Evolutionary conservation across 2,113 vertebrate genomes (phyloP).

Genomic region (Columba janthina): DNA sequence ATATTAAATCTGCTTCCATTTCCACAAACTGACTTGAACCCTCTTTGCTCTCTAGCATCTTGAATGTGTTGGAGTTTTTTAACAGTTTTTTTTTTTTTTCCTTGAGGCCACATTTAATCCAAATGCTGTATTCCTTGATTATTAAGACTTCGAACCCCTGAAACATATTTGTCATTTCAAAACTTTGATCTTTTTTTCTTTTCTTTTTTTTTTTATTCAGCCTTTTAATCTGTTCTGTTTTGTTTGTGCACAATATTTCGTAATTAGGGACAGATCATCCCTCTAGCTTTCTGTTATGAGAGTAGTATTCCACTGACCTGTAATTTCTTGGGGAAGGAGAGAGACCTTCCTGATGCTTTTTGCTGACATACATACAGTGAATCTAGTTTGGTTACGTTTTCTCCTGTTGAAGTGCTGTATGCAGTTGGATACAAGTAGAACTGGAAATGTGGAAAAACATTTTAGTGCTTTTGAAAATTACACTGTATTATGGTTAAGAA

Average conservation of each 20-base stretch:
- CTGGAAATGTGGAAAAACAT: background rate
- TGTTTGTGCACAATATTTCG: background rate
- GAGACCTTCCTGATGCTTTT: background rate
- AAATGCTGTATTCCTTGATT: background rate
- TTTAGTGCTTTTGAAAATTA: background rate
- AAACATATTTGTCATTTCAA: background rate
- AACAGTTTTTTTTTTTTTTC: background rate
- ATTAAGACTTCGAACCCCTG: background rate
- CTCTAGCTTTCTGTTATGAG: background rate
- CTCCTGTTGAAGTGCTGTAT: background rate
- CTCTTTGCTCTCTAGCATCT: conserved; percentile 59
- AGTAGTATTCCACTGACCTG: background rate
- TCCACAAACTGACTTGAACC: conserved; percentile 48
- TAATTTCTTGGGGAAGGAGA: background rate
- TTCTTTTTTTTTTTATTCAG: background rate
- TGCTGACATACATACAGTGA: background rate
- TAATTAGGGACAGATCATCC: background rate
- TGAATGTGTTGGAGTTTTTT: conserved; percentile 38
- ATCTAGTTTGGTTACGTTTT: background rate
- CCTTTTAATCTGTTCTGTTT: background rate
- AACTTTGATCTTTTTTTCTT: background rate
- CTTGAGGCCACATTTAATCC: conserved; percentile 26
- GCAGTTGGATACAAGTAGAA: background rate
- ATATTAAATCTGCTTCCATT: conserved; percentile 53
- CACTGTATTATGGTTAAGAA: background rate